phyloP scores from a whole-genome alignment of 2,113 vertebrate species.

The Peromyscus polionotus region DNA sequence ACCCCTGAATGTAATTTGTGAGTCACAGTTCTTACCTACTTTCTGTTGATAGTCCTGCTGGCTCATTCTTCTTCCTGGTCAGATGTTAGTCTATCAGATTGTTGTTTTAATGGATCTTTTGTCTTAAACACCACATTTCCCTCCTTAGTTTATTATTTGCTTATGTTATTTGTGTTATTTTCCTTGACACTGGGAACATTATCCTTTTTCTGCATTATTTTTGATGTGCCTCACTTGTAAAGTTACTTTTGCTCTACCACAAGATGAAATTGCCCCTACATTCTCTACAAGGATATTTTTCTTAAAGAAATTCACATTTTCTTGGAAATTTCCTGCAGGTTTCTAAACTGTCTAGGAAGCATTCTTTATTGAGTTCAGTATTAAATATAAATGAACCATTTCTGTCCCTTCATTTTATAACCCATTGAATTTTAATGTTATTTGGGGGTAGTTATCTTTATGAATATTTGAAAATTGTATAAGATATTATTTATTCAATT shows the following conservation, averaged over 20 bases:
- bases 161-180: background rate
- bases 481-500: constrained; percentile 2
- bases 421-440: background rate
- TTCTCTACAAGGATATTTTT: constrained; percentile 15
- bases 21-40: constrained; percentile 10
- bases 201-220: constrained; percentile 15
- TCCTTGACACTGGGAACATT: background rate
- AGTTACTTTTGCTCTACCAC: background rate
- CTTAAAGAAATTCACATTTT: constrained; percentile 37
- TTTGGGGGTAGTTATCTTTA: background rate
- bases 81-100: background rate
- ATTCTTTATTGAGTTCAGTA: background rate
- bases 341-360: constrained; percentile 26
- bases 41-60: background rate
- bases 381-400: constrained; percentile 57
- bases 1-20: background rate
- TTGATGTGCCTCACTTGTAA: background rate
- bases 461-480: constrained; percentile 11
- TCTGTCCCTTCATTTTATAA: constrained; percentile 15
- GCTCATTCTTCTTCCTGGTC: background rate
- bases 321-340: constrained; percentile 13
- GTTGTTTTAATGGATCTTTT: background rate
- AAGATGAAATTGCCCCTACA: background rate
- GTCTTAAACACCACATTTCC: background rate
- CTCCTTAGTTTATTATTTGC: background rate